Evolutionary conservation across 2,113 vertebrate genomes (phyloP).

Genomic region (Pelvicachromis taeniatus): DNA sequence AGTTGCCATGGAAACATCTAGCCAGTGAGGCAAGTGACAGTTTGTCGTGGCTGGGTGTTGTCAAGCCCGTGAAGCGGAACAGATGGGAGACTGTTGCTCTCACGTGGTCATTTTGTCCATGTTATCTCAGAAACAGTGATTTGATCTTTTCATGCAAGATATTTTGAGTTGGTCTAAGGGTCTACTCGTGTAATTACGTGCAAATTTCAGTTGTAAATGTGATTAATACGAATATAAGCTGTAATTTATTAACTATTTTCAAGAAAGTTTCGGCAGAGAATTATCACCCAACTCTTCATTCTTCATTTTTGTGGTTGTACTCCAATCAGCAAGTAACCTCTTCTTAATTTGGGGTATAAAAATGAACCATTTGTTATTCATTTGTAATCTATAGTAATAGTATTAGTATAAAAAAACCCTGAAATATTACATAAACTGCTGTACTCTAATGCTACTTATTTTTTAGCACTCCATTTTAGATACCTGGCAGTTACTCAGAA

Average conservation of each 20-base stretch:
- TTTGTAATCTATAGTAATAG: neutral
- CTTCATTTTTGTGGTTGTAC: neutral
- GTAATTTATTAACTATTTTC: neutral
- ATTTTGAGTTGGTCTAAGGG: neutral
- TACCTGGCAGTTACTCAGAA: neutral
- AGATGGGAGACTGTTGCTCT: slow-evolving; percentile 58
- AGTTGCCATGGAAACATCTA: slow-evolving; percentile 64
- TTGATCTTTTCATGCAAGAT: slow-evolving; percentile 6
- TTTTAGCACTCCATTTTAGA: neutral
- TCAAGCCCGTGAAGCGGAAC: slow-evolving; percentile 55
- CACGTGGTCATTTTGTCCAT: slow-evolving; percentile 34
- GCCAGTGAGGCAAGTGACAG: slow-evolving; percentile 57
- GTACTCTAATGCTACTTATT: neutral
- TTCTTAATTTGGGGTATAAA: neutral
- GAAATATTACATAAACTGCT: too few relatives aligned
- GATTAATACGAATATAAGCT: neutral
- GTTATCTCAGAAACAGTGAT: neutral
- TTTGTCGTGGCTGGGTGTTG: slow-evolving; percentile 53
- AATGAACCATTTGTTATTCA: neutral
- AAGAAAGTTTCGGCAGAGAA: neutral
- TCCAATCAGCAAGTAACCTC: neutral
- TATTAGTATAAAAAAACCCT: neutral
- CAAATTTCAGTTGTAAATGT: neutral
- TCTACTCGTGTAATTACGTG: neutral
- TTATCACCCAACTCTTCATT: neutral